Percentiles rank a stretch among this genome's conserved stretches.
phyloP scores from a whole-genome alignment of 2,888 invertebrate genomes.

The Meiosimyza decipiens region DNA sequence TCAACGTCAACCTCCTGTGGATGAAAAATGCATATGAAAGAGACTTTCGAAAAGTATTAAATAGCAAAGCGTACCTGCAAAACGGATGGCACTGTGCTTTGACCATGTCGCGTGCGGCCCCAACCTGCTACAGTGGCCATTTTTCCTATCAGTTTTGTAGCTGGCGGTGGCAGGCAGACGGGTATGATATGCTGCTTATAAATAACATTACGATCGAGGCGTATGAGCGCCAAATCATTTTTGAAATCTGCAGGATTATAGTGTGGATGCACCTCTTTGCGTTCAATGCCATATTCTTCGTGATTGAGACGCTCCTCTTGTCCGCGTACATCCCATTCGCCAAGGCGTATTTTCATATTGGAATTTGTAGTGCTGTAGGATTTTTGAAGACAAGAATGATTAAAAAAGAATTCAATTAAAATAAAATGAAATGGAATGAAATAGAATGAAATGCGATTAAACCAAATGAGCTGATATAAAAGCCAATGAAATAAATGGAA shows the following conservation, averaged over 20 bases:
- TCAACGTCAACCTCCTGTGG: constrained; percentile 83
- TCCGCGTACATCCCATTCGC: constrained; percentile 92
- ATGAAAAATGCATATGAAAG: background rate
- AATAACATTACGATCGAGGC: constrained; percentile 81
- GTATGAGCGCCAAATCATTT: constrained; percentile 88
- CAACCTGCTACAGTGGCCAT: constrained; percentile 93
- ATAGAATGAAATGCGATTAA: background rate
- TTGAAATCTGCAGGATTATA: constrained; percentile 92
- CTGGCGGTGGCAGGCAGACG: constrained; percentile 86
- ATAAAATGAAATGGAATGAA: background rate
- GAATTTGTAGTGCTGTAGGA: constrained; percentile 82
- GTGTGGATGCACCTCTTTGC: constrained; percentile 90
- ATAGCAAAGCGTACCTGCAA: constrained; percentile 70
- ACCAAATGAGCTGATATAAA: too few relatives aligned
- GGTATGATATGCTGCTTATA: constrained; percentile 94
- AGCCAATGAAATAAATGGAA: too few relatives aligned
- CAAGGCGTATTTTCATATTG: constrained; percentile 87
- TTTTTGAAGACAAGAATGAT: too few relatives aligned
- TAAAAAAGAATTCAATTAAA: background rate
- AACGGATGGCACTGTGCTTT: constrained; percentile 87
- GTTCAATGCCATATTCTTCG: constrained; percentile 88
- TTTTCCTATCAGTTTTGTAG: constrained; percentile 83
- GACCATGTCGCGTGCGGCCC: constrained; percentile 91
- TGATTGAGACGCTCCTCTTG: constrained; percentile 84
- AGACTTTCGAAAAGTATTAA: background rate